These are phyloP conservation scores for Erythrolamprus reginae DNA, from an alignment of 2,113 vertebrate genomes.

Conservation along the genomic window DNA sequence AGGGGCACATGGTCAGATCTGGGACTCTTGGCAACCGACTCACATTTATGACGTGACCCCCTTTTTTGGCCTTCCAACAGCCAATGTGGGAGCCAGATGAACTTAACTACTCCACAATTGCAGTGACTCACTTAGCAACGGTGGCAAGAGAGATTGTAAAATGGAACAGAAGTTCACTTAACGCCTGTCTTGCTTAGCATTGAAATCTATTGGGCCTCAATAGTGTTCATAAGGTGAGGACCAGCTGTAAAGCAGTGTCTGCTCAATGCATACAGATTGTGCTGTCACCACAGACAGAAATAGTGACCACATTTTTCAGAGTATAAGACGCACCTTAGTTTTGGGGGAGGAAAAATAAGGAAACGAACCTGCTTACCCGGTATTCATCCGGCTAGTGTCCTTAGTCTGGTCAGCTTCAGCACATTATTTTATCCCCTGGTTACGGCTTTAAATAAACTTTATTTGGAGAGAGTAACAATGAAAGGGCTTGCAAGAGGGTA, in stretches of 20 bases:
- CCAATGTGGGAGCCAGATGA: neutral
- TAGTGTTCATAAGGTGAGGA: neutral
- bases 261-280: neutral
- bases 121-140: neutral
- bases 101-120: neutral
- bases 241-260: neutral
- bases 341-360: too few species aligned
- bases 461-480: too few species aligned
- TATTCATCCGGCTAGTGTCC: too few species aligned
- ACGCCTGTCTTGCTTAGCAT: neutral
- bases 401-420: too few species aligned
- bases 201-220: fast-evolving
- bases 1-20: fast-evolving
- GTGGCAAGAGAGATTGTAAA: neutral
- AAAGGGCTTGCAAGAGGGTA: too few species aligned
- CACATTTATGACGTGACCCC: neutral
- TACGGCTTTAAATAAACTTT: too few species aligned
- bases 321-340: too few species aligned
- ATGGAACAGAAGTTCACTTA: neutral
- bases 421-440: too few species aligned
- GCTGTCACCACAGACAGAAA: too few species aligned
- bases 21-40: neutral
- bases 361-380: too few species aligned
- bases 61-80: neutral
- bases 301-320: too few species aligned